Evolutionary conservation across 2,797 vertebrate genomes (phyloP).

Genomic region (Chelon labrosus): DNA sequence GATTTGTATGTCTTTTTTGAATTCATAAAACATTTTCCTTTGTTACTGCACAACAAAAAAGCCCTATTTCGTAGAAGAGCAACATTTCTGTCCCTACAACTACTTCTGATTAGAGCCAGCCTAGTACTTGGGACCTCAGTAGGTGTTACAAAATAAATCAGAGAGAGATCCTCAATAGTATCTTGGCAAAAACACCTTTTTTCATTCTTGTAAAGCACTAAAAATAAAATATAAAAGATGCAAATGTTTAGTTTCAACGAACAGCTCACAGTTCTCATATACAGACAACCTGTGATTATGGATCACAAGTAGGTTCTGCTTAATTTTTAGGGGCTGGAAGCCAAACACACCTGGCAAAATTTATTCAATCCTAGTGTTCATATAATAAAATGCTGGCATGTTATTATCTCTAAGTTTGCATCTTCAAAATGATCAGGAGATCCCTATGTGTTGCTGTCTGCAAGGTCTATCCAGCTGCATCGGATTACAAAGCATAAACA

Average conservation of each 20-base stretch:
- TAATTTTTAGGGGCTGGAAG: not conserved
- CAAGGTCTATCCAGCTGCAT: slow-evolving; percentile 39
- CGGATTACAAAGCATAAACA: slow-evolving; percentile 51
- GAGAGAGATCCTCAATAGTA: not conserved
- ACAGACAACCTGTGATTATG: not conserved
- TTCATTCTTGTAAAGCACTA: too few relatives aligned
- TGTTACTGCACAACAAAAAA: not conserved
- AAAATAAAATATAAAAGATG: too few relatives aligned
- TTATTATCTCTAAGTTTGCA: slow-evolving; percentile 6
- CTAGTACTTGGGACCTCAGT: not conserved
- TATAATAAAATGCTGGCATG: not conserved
- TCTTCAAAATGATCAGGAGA: slow-evolving; percentile 32
- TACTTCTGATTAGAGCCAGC: not conserved
- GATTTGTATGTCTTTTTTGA: not conserved
- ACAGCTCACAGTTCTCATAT: not conserved
- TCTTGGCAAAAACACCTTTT: too few relatives aligned
- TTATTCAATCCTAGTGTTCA: too few relatives aligned
- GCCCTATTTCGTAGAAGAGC: not conserved
- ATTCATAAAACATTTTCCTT: not conserved
- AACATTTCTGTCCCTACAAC: not conserved
- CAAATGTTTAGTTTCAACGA: not conserved
- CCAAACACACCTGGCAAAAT: not conserved
- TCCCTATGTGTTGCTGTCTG: not conserved
- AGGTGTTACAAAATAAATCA: not conserved
- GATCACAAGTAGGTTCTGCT: not conserved